phyloP scores from a whole-genome alignment of 2,113 vertebrate genomes.

The Laticauda laticaudata region DNA sequence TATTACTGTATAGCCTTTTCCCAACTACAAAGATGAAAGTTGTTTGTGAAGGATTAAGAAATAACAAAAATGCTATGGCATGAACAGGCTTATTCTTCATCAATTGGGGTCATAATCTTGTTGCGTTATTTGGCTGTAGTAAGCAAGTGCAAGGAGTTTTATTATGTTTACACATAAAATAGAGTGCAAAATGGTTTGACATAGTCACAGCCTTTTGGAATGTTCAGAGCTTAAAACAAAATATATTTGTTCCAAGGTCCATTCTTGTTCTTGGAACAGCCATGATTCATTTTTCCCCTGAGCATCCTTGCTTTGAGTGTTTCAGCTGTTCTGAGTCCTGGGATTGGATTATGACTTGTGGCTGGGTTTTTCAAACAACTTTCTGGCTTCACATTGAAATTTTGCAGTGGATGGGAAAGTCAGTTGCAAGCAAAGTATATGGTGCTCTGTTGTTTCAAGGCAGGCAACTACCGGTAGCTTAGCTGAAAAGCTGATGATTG shows the following conservation, averaged over 20 bases:
- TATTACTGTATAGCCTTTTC: neutral
- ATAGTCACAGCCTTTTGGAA: neutral
- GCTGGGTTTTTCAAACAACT: neutral
- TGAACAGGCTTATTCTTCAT: neutral
- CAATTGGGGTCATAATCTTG: slow-evolving; percentile 6
- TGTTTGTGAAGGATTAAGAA: slow-evolving; percentile 14
- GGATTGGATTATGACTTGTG: neutral
- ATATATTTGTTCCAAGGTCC: neutral
- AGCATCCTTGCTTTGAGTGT: neutral
- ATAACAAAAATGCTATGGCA: neutral
- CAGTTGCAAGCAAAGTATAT: neutral
- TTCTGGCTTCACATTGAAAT: neutral
- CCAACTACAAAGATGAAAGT: neutral
- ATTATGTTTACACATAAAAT: neutral
- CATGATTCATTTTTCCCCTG: neutral
- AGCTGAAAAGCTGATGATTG: neutral
- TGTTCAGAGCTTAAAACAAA: neutral
- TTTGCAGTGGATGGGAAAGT: neutral
- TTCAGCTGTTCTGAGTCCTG: neutral
- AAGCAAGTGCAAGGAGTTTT: neutral
- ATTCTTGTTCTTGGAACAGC: neutral
- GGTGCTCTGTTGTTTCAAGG: neutral
- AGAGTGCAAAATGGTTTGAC: neutral
- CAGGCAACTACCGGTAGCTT: neutral
- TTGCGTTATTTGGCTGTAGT: slow-evolving; percentile 5